These are phyloP conservation scores for Limulus polyphemus DNA, from an alignment of 2,888 invertebrate species.

Conservation along the genomic window DNA sequence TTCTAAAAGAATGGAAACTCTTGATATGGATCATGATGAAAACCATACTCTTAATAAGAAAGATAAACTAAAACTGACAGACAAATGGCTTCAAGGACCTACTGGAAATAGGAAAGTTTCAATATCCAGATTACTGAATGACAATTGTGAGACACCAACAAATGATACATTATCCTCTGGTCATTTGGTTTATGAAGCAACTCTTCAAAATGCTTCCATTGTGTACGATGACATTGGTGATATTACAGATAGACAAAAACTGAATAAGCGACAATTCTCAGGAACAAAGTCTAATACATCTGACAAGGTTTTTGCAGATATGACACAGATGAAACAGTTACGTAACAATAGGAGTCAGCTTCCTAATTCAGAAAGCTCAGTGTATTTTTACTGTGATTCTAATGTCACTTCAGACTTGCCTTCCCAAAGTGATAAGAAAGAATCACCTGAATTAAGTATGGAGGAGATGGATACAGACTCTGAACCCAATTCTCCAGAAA, in stretches of 20 bases:
- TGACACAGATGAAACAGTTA: neutral
- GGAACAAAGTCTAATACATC: neutral
- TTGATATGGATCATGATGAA: no score
- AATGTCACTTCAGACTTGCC: neutral
- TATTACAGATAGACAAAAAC: conserved; percentile 16
- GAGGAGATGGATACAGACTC: conserved; percentile 28
- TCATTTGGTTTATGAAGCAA: conserved; percentile 44
- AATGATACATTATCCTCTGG: conserved; percentile 7
- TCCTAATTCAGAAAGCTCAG: neutral
- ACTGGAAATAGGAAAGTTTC: neutral
- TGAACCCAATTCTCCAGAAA: conserved; percentile 15
- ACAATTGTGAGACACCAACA: neutral
- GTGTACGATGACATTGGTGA: conserved; percentile 77
- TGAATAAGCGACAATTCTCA: conserved; percentile 7
- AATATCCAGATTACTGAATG: neutral
- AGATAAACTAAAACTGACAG: neutral
- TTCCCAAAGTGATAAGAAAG: neutral
- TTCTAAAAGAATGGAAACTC: neutral
- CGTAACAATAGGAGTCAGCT: neutral
- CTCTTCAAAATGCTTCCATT: conserved; percentile 56
- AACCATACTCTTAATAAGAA: neutral
- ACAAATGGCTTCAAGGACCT: neutral
- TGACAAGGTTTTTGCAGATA: neutral
- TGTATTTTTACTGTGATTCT: neutral
- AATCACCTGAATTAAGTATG: conserved; percentile 27